Percentiles rank a stretch among this genome's conserved stretches.
phyloP scores from a whole-genome alignment of 1,140 invertebrate genomes.

The Trachymyrmex septentrionalis region DNA sequence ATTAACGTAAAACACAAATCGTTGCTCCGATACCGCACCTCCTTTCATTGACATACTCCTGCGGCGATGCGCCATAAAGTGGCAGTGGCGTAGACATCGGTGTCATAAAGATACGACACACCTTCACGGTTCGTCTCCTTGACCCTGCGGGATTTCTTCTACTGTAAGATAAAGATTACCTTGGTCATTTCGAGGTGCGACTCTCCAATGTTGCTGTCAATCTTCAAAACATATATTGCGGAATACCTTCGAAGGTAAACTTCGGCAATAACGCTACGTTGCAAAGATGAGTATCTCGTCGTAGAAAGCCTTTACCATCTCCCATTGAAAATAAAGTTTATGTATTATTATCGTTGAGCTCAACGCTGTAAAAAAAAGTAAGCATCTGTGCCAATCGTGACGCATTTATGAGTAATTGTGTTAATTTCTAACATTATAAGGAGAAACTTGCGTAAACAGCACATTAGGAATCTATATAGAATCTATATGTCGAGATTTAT shows the following conservation, averaged over 20 bases:
- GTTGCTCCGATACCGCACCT: background rate
- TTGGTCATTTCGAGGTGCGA: background rate
- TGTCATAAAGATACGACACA: constrained; percentile 10
- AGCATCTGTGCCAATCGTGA: background rate
- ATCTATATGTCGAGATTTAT: constrained; percentile 17
- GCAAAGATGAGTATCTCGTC: background rate
- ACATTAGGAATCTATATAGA: background rate
- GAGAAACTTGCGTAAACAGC: background rate
- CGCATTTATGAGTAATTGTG: background rate
- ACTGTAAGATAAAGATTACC: constrained; percentile 13
- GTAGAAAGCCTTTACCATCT: background rate
- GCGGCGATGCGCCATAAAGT: no score
- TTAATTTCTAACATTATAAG: background rate
- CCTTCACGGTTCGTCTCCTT: constrained; percentile 33
- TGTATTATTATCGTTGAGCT: constrained; percentile 4
- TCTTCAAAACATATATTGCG: background rate
- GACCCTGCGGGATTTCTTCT: constrained; percentile 27
- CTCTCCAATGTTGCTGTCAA: background rate
- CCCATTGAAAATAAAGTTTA: background rate
- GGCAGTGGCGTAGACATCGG: constrained; percentile 38
- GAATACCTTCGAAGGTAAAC: constrained; percentile 11
- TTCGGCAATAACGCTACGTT: background rate
- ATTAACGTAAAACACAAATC: constrained; percentile 24
- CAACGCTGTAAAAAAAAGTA: background rate
- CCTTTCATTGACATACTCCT: constrained; percentile 50